Conservation (phyloP, 1,140 invertebrate genomes). For the Anoplophora glabripennis region DNA sequence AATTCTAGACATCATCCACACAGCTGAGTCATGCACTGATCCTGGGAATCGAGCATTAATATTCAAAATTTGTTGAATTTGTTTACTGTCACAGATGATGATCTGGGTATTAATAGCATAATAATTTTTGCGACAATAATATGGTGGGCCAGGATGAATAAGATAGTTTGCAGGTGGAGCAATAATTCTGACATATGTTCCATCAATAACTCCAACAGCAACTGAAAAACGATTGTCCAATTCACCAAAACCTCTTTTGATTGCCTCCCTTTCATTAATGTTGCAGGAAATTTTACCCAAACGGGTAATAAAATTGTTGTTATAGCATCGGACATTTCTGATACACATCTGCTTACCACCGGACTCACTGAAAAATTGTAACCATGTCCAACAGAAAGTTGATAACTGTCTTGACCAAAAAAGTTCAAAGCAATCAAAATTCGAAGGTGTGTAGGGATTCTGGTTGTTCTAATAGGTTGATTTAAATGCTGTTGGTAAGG, state of each 20-base stretch:
- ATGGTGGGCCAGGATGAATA: not conserved
- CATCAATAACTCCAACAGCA: not conserved
- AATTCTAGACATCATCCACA: conserved; percentile 1
- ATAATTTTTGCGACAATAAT: not conserved
- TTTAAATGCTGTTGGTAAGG: no score
- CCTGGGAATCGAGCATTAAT: conserved; percentile 8
- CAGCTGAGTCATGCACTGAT: conserved; percentile 8
- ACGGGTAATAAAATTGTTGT: not conserved
- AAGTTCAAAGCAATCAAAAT: not conserved
- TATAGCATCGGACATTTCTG: not conserved
- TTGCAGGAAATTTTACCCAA: not conserved
- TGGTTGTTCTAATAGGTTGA: not conserved
- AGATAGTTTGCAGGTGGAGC: not conserved
- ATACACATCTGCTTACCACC: not conserved
- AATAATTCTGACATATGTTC: not conserved
- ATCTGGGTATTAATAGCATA: conserved; percentile 3
- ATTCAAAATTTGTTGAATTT: not conserved
- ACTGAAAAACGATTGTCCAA: not conserved
- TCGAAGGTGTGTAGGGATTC: not conserved
- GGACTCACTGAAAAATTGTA: not conserved
- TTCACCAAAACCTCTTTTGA: not conserved
- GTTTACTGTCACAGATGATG: not conserved
- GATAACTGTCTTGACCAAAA: not conserved
- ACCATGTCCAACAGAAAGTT: not conserved
- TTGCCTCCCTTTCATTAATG: not conserved